Percentiles rank a stretch among this genome's conserved stretches.
These are phyloP conservation scores for Hetaerina americana DNA, from an alignment of 1,140 invertebrate species.

Conservation along the genomic window DNA sequence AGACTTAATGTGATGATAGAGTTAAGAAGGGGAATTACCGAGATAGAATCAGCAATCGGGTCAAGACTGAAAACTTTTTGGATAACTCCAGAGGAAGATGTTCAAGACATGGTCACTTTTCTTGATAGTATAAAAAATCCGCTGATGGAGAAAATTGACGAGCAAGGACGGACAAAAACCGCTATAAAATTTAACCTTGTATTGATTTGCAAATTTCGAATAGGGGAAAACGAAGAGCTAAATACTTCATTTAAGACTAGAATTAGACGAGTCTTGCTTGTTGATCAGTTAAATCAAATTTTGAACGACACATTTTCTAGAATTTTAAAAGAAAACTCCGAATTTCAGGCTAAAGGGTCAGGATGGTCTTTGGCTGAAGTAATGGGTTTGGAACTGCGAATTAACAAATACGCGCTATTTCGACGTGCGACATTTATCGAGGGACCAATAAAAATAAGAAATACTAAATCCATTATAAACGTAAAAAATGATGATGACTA, in stretches of 20 bases:
- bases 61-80: too few relatives aligned
- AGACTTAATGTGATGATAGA: not conserved
- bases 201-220: too few relatives aligned
- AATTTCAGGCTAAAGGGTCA: not conserved
- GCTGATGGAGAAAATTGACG: not conserved
- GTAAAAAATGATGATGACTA: too few relatives aligned
- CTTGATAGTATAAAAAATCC: not conserved
- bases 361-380: not conserved
- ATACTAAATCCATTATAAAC: not conserved
- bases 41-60: not conserved
- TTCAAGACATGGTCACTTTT: too few relatives aligned
- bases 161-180: not conserved
- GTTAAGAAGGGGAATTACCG: not conserved
- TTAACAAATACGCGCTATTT: not conserved
- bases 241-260: not conserved
- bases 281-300: not conserved
- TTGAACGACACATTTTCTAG: not conserved
- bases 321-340: too few relatives aligned
- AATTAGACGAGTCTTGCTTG: not conserved
- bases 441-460: not conserved
- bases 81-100: too few relatives aligned
- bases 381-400: not conserved
- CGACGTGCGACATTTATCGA: not conserved
- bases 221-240: not conserved
- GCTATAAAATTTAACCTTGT: not conserved